Percentiles rank a stretch among this genome's conserved stretches.
phyloP scores from a whole-genome alignment of 2,113 vertebrate genomes.

The Acrocephalus arundinaceus region DNA sequence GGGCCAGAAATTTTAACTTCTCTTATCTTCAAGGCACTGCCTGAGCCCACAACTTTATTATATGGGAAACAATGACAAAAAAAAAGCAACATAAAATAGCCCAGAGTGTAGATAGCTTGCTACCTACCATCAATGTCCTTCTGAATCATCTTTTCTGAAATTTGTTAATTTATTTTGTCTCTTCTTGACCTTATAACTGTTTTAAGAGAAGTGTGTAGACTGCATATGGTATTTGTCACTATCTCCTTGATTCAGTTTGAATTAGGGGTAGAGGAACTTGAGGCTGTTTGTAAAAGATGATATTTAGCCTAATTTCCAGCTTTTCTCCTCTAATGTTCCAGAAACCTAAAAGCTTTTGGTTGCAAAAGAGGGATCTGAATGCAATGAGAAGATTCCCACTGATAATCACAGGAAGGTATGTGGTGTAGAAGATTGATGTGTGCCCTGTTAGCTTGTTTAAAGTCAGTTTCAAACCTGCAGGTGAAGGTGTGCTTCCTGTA shows the following conservation, averaged over 20 bases:
- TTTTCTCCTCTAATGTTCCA: background rate
- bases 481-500: background rate
- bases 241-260: background rate
- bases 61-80: background rate
- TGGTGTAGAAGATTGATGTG: background rate
- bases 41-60: background rate
- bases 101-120: background rate
- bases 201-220: background rate
- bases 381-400: background rate
- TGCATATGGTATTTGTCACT: background rate
- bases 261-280: background rate
- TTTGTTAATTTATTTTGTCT: background rate
- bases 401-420: rapidly evolving
- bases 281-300: background rate
- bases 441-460: background rate
- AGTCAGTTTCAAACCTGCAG: background rate
- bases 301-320: background rate
- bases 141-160: background rate
- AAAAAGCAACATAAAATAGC: background rate
- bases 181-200: background rate
- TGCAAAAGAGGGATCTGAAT: background rate
- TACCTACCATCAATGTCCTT: background rate
- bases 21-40: background rate
- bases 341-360: background rate
- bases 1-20: background rate